Evolutionary conservation across 2,113 vertebrate genomes (phyloP), one percentile per base, ranked within the genome.

Genomic region (Tor tambroides): DNA sequence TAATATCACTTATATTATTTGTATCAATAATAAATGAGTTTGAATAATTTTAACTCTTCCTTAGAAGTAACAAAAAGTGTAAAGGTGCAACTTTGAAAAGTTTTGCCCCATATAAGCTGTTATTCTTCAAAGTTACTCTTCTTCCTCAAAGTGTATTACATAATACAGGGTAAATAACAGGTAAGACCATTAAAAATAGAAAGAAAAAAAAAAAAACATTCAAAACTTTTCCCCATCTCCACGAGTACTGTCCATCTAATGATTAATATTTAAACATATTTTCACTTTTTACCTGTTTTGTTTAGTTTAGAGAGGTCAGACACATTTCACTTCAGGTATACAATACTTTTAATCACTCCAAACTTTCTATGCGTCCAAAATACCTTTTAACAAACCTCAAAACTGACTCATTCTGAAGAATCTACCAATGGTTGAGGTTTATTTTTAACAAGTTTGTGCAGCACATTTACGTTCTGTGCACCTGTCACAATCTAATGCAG

Each of bases 261-360:
- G 5, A 46, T 77, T 51, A 77, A 77, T 77, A 77, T 51, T 77
- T 51, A 51, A 77, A 77, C n/a, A 19, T 30, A 15, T 76, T 46
- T 77, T 0, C 43, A 30, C 43, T 17, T 77, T 46, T 77, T 9
- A 77, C 41, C 43, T 30, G 12, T 51, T 21, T 26, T 38, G 5
- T 38, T 38, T 38, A 1, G 12, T 75, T 71, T 71, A 19, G 15
- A 69, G 65, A 32, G 65, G 28, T 69, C 5, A 32, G 32, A 67
- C 23, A 67, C 63, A 5, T 65, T 28, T 65, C 23, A 65, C n/a
- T 26, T 23, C 23, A 10, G 21, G 3, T 30, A 61, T 7, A 61
- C 10, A 11, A n/a, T n/a, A 10, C 56, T n/a, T 26, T 14, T 2
- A 1, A 11, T 63, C 59, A 11, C n/a, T 26, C n/a, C n/a, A 63